Evolutionary conservation across 2,113 vertebrate genomes (phyloP), one percentile per base, ranked within the genome.

Genomic region (Hippotragus niger): DNA sequence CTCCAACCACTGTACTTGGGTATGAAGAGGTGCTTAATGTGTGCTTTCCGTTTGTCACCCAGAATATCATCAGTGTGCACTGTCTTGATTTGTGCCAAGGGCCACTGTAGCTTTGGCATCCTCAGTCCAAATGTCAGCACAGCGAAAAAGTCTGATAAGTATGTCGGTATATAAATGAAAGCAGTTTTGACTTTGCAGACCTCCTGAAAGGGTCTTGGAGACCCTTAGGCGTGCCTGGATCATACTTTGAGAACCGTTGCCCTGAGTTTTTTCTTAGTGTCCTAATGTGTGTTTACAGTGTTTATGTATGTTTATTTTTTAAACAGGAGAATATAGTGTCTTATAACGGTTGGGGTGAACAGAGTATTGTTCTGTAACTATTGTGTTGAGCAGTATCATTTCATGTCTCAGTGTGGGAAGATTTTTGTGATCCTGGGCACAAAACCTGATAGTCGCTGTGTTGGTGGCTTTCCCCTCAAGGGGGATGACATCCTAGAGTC

Each of bases 11-110:
- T 62, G 31, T n/a, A 8, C 55, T 33, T 83, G 2, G 3, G 40
- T 3, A 5, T 45, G 25, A 33, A 36, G 60, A 36, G 19, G 12
- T 2, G 40, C 31, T 47, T 4, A 40, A 0, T 19, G 74, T 36
- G 10, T 67, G 15, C 15, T 3, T 52, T 10, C 17, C 1, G 0
- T 60, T 29, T 21, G 12, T 89, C 53, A 21, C 50, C 23, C 6
- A 43, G 33, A 50, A 1, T 21, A 0, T 4, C 33, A 9, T 11
- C 45, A 36, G 0, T 19, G 13, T 21, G 16, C 17, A n/a, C 27
- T 14, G 31, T 45, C 29, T 60, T 60, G 25, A 13, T 57, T 33
- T 25, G 53, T 50, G 40, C 33, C 6, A 27, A 88, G 91, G 27
- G 7, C 71, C 60, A 8, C 58, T 1, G 2, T 25, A 76, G 40